These are phyloP conservation scores for Aspidiotus destructor DNA, from an alignment of 2,888 invertebrate genomes.

Conservation along the genomic window DNA sequence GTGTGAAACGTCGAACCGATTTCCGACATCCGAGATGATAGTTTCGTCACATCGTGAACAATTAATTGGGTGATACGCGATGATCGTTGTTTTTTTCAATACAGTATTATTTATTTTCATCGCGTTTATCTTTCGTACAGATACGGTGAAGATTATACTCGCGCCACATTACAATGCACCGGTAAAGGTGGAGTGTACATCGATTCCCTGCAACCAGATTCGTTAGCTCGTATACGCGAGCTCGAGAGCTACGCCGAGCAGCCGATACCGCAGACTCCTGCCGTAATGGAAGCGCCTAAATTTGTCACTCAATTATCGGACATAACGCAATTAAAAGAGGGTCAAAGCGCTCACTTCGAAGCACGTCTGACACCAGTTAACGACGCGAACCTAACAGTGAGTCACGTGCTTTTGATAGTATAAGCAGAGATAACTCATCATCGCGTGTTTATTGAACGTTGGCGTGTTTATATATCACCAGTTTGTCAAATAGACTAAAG, in stretches of 20 bases:
- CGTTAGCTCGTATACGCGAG: slow-evolving; percentile 76
- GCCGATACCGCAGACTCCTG: slow-evolving; percentile 47
- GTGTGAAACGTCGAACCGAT: no score
- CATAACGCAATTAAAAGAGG: slow-evolving; percentile 78
- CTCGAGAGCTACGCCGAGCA: slow-evolving; percentile 65
- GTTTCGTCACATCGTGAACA: no score
- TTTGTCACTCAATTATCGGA: slow-evolving; percentile 80
- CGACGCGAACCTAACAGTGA: slow-evolving; percentile 78
- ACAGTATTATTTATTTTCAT: no score
- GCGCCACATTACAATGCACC: slow-evolving; percentile 71
- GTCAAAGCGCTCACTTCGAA: slow-evolving; percentile 89
- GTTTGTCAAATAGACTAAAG: no score
- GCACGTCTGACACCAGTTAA: slow-evolving; percentile 86
- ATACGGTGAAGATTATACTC: slow-evolving; percentile 79
- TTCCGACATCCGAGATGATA: no score
- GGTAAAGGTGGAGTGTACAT: slow-evolving; percentile 77
- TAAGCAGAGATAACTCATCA: neutral
- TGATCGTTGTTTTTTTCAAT: no score
- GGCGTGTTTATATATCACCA: no score
- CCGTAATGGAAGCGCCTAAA: slow-evolving; percentile 72
- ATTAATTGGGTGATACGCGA: no score
- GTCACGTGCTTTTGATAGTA: slow-evolving; percentile 3
- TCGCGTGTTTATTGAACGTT: no score
- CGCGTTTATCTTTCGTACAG: slow-evolving; percentile 35
- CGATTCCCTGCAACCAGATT: slow-evolving; percentile 84